Conservation (phyloP, 2,113 vertebrate species). For the Trachemys scripta region DNA sequence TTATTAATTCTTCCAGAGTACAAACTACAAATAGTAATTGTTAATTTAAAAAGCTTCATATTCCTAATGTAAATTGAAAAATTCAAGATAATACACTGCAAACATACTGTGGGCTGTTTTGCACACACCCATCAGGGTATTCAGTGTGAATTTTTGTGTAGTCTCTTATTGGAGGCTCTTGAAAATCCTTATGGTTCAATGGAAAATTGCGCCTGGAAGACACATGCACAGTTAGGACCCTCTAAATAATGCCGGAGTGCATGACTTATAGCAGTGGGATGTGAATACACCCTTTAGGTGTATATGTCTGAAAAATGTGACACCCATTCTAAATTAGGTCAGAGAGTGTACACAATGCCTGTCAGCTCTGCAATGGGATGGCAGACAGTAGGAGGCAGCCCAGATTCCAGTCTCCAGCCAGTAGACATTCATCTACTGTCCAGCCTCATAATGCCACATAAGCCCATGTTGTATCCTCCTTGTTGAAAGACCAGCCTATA, state of each 20-base stretch:
- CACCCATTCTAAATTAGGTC: not conserved
- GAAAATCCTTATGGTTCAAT: not conserved
- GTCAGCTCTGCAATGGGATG: not conserved
- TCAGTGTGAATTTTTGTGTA: not conserved
- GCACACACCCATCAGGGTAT: not conserved
- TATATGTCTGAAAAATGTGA: not conserved
- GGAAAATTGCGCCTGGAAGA: not conserved
- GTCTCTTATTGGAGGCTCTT: not conserved
- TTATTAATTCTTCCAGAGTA: not conserved
- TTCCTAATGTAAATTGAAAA: not conserved
- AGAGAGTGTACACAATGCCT: not conserved
- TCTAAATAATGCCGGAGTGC: not conserved
- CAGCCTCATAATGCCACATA: not conserved
- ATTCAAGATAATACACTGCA: not conserved
- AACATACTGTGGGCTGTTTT: not conserved
- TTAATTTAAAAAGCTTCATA: not conserved
- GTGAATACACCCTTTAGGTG: not conserved
- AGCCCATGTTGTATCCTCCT: not conserved
- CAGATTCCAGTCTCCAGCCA: not conserved
- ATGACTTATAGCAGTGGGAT: not conserved
- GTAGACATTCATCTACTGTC: not conserved
- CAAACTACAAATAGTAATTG: not conserved
- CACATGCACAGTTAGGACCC: not conserved
- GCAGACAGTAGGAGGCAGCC: not conserved
- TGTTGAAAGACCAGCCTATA: not conserved